Evolutionary conservation across 2,113 vertebrate genomes (phyloP).

Genomic region (Chitala chitala): DNA sequence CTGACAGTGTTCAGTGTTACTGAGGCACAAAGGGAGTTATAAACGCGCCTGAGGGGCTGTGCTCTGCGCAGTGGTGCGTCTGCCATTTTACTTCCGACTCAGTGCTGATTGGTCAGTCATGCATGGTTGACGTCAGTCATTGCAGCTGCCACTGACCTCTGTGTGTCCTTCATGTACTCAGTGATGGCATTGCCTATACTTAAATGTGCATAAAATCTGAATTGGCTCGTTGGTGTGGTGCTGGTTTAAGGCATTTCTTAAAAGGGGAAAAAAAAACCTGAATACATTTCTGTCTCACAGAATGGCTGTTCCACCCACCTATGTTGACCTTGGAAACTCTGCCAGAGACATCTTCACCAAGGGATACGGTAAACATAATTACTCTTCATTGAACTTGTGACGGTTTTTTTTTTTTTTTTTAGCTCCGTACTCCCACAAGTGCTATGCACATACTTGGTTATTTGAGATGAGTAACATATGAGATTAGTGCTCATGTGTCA

Average conservation of each 20-base stretch:
- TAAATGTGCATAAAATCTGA: too few relatives aligned
- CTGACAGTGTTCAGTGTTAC: too few relatives aligned
- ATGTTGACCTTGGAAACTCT: conserved; percentile 87
- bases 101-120: not conserved
- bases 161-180: not conserved
- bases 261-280: too few relatives aligned
- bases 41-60: not conserved
- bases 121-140: not conserved
- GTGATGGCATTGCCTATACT: not conserved
- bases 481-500: too few relatives aligned
- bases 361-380: conserved; percentile 80
- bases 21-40: not conserved
- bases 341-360: conserved; percentile 94
- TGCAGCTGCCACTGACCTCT: not conserved
- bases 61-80: not conserved
- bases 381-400: too few relatives aligned
- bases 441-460: too few relatives aligned
- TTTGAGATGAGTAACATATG: too few relatives aligned
- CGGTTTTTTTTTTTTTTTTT: too few relatives aligned
- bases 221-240: too few relatives aligned
- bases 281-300: conserved; percentile 60
- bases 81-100: not conserved
- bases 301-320: conserved; percentile 91
- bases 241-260: not conserved
- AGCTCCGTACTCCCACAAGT: not conserved